Percentiles rank a stretch among this genome's conserved stretches.
These are phyloP conservation scores for Drosophila falleni DNA, from an alignment of 2,888 invertebrate genomes.

Conservation along the genomic window DNA sequence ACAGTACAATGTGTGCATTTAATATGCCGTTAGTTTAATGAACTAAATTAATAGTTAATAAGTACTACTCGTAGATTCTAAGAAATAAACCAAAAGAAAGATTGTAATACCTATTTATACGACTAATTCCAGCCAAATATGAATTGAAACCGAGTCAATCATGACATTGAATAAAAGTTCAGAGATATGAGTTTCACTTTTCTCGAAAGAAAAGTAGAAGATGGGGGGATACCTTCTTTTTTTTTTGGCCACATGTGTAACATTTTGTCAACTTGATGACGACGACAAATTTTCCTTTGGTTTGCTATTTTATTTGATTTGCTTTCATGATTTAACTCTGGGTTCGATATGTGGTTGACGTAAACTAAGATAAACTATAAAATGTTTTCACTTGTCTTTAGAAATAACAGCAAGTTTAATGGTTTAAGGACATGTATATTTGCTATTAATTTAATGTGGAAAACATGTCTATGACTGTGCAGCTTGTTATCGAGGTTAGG, in stretches of 20 bases:
- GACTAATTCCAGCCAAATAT: slow-evolving; percentile 7
- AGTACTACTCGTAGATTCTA: not conserved
- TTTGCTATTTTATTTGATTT: slow-evolving; percentile 28
- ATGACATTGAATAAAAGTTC: slow-evolving; percentile 14
- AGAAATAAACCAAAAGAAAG: not conserved
- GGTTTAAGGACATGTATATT: slow-evolving; percentile 2
- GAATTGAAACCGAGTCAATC: slow-evolving; percentile 17
- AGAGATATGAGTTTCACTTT: slow-evolving; percentile 8
- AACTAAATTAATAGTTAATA: slow-evolving; percentile 62
- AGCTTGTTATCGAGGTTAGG: not conserved
- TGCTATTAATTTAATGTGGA: slow-evolving; percentile 4
- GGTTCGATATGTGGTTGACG: slow-evolving; percentile 26
- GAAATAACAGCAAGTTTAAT: slow-evolving; percentile 12
- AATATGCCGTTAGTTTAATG: slow-evolving; percentile 65
- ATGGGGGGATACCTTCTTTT: too few relatives aligned
- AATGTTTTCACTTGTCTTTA: slow-evolving; percentile 9
- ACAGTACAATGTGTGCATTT: slow-evolving; percentile 61
- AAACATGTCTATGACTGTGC: slow-evolving; percentile 1
- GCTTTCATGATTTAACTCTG: slow-evolving; percentile 10
- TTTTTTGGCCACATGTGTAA: slow-evolving; percentile 26
- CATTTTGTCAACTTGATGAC: slow-evolving; percentile 51
- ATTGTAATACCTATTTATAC: slow-evolving; percentile 6
- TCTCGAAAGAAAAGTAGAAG: too few relatives aligned
- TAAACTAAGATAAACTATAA: slow-evolving; percentile 19
- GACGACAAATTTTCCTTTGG: slow-evolving; percentile 28